Evolutionary conservation across 1,140 invertebrate genomes (phyloP), one percentile per base, ranked within the genome.

Genomic region (Lamellibrachia luymesi): DNA sequence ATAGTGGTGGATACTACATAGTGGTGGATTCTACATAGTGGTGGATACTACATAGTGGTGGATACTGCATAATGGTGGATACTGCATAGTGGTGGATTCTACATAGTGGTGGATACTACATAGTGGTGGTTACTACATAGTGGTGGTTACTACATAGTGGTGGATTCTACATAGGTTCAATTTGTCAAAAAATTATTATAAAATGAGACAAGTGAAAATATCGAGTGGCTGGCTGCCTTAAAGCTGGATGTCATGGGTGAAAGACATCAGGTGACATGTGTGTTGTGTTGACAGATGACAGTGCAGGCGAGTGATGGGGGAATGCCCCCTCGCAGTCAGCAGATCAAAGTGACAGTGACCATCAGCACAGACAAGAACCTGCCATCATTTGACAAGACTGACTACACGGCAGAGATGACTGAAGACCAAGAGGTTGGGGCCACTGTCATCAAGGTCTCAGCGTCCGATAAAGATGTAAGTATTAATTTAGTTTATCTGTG

Each of bases 221-320:
- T 38, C 38, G 64, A 80, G 64, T 80, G 17, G 7, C 17, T 22
- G 25, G 64, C 64, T 10, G 64, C 17, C 64, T 80, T 80, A 22
- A 80, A 10, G 4, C 64, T 17, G 52, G 17, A 89, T 93, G 91
- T 49, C 51, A 91, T 13, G 89, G 17, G 89, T 90, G 17, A 25
- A 17, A 5, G 17, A 80, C 51, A 49, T 27, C 38, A 92, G 92
- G 6, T 92, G 92, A 56, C 10, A 22, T 91, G 38, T 91, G 27
- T 27, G 51, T 91, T 91, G 91, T n/a, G 17, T 91, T 91, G 51
- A 91, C 91, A 95, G 95, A 93, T 95, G 27, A 91, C 89, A 13
- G 94, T 95, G n/a, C 80, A 90, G 52, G 95, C 95, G 10, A 92
- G 50, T 92, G 95, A 95, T 93, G 94, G 94, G 25, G 95, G 95